Evolutionary conservation across 2,113 vertebrate genomes (phyloP).

Genomic region (Platysternon megacephalum): DNA sequence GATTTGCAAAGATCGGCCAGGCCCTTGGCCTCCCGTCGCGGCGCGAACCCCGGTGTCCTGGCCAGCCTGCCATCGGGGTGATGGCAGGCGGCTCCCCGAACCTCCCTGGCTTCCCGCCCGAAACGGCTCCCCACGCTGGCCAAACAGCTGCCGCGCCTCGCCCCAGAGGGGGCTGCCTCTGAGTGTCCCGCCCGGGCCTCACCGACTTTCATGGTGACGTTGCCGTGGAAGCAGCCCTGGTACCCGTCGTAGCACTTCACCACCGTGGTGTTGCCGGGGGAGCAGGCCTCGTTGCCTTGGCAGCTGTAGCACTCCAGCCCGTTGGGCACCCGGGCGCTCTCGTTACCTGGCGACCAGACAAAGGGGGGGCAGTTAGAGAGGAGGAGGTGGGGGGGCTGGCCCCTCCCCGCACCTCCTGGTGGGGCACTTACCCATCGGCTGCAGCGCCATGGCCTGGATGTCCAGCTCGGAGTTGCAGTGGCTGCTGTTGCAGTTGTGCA

Average conservation of each 20-base stretch:
- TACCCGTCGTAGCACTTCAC: slow-evolving; percentile 67
- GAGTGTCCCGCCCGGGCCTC: background rate
- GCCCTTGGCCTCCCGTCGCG: too few relatives aligned
- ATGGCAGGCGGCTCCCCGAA: background rate
- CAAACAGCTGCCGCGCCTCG: background rate
- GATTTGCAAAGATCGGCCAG: background rate
- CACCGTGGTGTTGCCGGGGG: slow-evolving; percentile 43
- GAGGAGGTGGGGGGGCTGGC: background rate
- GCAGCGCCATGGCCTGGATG: slow-evolving; percentile 41
- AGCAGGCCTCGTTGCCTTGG: slow-evolving; percentile 50
- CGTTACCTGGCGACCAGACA: slow-evolving; percentile 42
- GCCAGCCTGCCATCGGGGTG: background rate
- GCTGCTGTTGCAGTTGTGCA: slow-evolving; percentile 68
- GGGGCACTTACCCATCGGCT: slow-evolving; percentile 28
- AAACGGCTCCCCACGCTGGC: background rate
- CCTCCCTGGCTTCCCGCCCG: background rate
- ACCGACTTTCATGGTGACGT: slow-evolving; percentile 71
- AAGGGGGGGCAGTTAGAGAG: background rate
- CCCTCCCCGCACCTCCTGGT: too few relatives aligned
- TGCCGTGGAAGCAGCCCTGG: slow-evolving; percentile 72
- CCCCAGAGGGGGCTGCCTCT: background rate
- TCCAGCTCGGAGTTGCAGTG: slow-evolving; percentile 67
- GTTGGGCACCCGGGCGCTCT: slow-evolving; percentile 38
- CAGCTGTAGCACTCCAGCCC: slow-evolving; percentile 72
- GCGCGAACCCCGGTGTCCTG: background rate